These are phyloP conservation scores for Glossophaga mutica DNA, from an alignment of 2,797 vertebrate genomes.

Conservation along the genomic window DNA sequence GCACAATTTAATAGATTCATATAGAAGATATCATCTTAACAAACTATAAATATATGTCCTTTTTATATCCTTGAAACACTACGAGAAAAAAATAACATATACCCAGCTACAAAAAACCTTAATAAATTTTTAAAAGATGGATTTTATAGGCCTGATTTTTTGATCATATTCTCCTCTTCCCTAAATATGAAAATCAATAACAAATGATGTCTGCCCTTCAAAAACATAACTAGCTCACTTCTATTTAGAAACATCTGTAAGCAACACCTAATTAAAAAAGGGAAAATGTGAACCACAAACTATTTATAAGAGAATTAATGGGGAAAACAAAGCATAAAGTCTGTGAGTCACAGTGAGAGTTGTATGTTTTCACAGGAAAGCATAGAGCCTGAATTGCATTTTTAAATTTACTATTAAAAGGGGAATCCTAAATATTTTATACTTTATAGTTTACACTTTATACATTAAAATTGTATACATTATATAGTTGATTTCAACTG, in stretches of 20 bases:
- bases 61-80: neutral
- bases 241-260: neutral
- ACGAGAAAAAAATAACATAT: neutral
- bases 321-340: neutral
- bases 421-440: neutral
- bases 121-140: neutral
- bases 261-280: neutral
- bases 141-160: neutral
- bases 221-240: neutral
- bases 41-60: neutral
- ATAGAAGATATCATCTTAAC: neutral
- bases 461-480: no score
- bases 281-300: neutral
- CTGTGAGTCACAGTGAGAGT: neutral
- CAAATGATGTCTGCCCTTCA: neutral
- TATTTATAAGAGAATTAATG: neutral
- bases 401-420: neutral
- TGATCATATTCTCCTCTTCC: neutral
- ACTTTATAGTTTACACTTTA: no score
- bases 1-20: neutral
- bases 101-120: neutral
- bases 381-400: neutral
- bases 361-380: neutral
- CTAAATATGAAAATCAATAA: neutral
- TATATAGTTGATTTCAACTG: neutral